Evolutionary conservation across 2,888 invertebrate genomes (phyloP).

Genomic region (Luperina testacea): DNA sequence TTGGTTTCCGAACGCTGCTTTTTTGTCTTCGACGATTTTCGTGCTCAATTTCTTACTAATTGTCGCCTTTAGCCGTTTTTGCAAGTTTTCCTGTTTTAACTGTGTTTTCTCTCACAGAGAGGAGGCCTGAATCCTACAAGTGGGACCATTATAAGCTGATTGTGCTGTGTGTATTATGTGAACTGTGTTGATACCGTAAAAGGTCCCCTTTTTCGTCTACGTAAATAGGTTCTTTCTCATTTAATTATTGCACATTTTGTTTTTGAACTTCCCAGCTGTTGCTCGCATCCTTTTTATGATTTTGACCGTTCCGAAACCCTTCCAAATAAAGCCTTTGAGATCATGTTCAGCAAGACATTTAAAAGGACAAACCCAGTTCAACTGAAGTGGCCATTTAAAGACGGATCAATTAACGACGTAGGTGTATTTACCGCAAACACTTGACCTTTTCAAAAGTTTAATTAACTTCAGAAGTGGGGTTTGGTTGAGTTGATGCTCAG

Average conservation of each 20-base stretch:
- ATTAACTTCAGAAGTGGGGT: slow-evolving; percentile 8
- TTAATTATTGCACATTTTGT: neutral
- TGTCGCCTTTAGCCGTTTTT: neutral
- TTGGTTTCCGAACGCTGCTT: neutral
- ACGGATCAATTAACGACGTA: slow-evolving; percentile 35
- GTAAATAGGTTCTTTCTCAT: neutral
- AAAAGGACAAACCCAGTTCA: slow-evolving; percentile 5
- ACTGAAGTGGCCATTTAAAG: slow-evolving; percentile 20
- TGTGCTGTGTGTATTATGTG: neutral
- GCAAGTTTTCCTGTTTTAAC: neutral
- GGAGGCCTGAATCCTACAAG: neutral
- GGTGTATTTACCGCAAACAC: neutral
- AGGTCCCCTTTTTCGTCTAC: neutral
- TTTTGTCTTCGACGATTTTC: neutral
- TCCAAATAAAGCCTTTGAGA: slow-evolving; percentile 20
- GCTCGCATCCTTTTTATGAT: neutral
- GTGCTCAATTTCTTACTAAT: neutral
- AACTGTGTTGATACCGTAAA: neutral
- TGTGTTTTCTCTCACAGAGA: neutral
- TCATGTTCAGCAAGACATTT: slow-evolving; percentile 4
- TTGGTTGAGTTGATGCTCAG: slow-evolving; percentile 10
- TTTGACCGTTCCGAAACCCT: neutral
- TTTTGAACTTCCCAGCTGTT: neutral
- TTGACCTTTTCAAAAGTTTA: slow-evolving; percentile 38
- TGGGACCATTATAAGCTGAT: neutral